phyloP scores from a whole-genome alignment of 37 sponge, comb jelly and placozoan species.

The Halichondria panicea region DNA sequence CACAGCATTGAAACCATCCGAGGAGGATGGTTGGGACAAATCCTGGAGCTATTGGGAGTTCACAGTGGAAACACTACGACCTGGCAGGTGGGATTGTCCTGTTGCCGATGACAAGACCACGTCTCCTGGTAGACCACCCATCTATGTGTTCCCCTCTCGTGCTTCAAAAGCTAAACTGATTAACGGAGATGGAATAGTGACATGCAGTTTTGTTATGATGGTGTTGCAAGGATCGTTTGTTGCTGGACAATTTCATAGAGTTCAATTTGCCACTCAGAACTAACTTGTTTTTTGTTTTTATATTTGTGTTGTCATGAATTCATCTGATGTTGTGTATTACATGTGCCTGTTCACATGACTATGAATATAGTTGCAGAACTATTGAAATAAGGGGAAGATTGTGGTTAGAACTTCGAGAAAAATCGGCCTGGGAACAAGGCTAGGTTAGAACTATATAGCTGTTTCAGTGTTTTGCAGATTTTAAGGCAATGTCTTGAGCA shows the following conservation, averaged over 20 bases:
- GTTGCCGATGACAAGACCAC: conserved; percentile 25
- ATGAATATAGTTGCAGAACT: no score
- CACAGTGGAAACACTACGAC: conserved; percentile 3
- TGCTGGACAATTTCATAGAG: conserved; percentile 21
- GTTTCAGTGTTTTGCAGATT: no score
- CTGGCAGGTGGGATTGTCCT: conserved; percentile 25
- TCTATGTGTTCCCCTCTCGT: conserved; percentile 51
- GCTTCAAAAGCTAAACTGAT: conserved; percentile 10
- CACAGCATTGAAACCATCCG: background rate
- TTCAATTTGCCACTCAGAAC: no score
- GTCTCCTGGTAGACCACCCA: conserved; percentile 49
- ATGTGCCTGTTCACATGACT: no score
- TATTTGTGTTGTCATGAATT: no score
- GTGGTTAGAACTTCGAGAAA: no score
- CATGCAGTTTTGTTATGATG: conserved; percentile 48
- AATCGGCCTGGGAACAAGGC: no score
- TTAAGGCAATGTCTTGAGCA: no score
- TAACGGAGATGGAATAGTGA: conserved; percentile 50
- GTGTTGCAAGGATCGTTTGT: conserved; percentile 21
- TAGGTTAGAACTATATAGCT: no score
- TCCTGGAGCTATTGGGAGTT: conserved; percentile 36
- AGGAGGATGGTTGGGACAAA: background rate
- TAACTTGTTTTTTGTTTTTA: no score
- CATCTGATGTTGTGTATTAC: no score
- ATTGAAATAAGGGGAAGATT: no score